Conservation (phyloP, 1,140 invertebrate genomes). For the Drosophila kohkoa region DNA sequence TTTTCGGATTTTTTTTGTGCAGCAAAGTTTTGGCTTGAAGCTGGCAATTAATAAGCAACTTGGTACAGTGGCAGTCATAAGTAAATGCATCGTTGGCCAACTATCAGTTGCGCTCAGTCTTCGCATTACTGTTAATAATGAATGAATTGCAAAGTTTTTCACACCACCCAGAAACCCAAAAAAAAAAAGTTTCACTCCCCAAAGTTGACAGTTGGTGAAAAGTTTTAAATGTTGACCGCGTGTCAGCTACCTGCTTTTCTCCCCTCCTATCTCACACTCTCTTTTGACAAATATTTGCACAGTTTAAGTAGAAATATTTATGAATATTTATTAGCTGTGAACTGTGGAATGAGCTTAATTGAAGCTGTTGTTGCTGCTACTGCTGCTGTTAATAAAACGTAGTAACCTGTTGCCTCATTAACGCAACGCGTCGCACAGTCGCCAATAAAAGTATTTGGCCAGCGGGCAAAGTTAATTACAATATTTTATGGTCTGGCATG, state of each 20-base stretch:
- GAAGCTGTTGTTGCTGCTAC: constrained; percentile 25
- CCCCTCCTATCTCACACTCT: background rate
- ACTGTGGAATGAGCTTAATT: constrained; percentile 54
- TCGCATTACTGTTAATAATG: constrained; percentile 64
- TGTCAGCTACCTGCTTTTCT: background rate
- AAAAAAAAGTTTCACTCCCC: constrained; percentile 16
- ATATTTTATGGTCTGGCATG: constrained; percentile 60
- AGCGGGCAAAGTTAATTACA: constrained; percentile 71
- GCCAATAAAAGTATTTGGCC: constrained; percentile 36
- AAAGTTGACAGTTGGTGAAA: constrained; percentile 34
- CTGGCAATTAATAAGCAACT: constrained; percentile 56
- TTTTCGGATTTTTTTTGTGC: background rate
- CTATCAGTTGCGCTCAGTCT: constrained; percentile 10
- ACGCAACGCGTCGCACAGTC: constrained; percentile 22
- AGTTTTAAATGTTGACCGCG: constrained; percentile 54
- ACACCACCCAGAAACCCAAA: constrained; percentile 2
- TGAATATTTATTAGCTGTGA: constrained; percentile 75
- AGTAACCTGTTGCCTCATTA: constrained; percentile 76
- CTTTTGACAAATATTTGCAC: constrained; percentile 19
- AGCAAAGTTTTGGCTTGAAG: constrained; percentile 6
- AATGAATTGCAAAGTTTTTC: constrained; percentile 62
- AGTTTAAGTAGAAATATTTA: constrained; percentile 60
- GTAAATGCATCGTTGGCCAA: constrained; percentile 23
- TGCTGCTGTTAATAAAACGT: constrained; percentile 30
- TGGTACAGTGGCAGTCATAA: constrained; percentile 17